phyloP scores from a whole-genome alignment of 2,113 vertebrate species.

The Opisthocomus hoazin region DNA sequence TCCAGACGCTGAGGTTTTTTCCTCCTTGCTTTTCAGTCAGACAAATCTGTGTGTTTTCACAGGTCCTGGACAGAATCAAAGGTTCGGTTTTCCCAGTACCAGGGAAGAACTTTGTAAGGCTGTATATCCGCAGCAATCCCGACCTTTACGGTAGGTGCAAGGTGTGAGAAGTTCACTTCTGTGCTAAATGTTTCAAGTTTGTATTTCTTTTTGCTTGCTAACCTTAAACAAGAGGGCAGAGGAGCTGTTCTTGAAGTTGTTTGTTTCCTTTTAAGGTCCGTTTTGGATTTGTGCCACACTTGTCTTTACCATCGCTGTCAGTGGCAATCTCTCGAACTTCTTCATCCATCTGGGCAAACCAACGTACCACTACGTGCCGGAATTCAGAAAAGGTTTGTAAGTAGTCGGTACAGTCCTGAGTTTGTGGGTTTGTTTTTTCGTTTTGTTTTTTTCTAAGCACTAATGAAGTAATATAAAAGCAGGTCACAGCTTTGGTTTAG shows the following conservation, averaged over 20 bases:
- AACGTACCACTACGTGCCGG: constrained; percentile 84
- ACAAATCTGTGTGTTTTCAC: background rate
- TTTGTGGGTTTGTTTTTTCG: background rate
- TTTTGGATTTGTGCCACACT: constrained; percentile 98
- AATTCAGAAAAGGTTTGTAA: constrained; percentile 91
- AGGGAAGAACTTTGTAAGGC: constrained; percentile 90
- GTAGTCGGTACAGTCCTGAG: background rate
- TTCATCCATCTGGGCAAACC: constrained; percentile 77
- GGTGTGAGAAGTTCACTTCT: background rate
- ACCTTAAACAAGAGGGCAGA: background rate
- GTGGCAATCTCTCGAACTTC: constrained; percentile 94
- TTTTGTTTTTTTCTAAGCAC: background rate
- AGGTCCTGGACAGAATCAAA: constrained; percentile 94
- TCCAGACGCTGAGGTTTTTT: background rate
- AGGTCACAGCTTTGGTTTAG: background rate
- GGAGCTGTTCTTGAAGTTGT: background rate
- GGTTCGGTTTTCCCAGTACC: constrained; percentile 91
- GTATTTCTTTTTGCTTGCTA: background rate
- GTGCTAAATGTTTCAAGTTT: background rate
- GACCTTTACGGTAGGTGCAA: constrained; percentile 89
- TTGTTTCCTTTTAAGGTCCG: constrained; percentile 78
- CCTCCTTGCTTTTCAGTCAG: background rate
- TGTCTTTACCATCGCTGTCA: constrained; percentile 92
- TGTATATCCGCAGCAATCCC: constrained; percentile 88
- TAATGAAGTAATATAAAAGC: background rate